phyloP scores from a whole-genome alignment of 2,888 invertebrate genomes.

The Volucella bombylans region DNA sequence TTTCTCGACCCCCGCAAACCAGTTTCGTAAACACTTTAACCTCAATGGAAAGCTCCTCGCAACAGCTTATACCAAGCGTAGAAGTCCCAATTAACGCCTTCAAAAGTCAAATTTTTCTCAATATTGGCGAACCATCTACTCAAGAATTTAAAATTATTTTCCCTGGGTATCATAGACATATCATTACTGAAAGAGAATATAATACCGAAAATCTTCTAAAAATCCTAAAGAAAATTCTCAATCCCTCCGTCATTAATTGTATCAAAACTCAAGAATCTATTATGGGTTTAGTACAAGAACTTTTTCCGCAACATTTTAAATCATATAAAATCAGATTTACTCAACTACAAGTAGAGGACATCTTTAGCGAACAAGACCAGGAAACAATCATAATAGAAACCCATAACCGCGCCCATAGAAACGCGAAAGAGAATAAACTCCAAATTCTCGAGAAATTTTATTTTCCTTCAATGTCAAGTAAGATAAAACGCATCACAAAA shows the following conservation, averaged over 20 bases:
- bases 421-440: constrained; percentile 5
- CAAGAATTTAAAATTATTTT: constrained; percentile 18
- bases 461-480: constrained; percentile 19
- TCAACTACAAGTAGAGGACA: constrained; percentile 4
- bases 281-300: constrained; percentile 10
- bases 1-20: constrained; percentile 4
- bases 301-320: not conserved
- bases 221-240: constrained; percentile 19
- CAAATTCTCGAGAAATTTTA: constrained; percentile 47
- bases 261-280: constrained; percentile 6
- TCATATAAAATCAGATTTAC: constrained; percentile 3
- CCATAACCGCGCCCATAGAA: constrained; percentile 13
- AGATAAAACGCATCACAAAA: constrained; percentile 9
- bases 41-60: not conserved
- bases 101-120: constrained; percentile 16
- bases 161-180: constrained; percentile 21
- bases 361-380: not conserved
- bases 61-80: too few species aligned
- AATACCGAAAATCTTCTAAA: constrained; percentile 1
- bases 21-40: not conserved
- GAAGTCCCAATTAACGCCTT: not conserved
- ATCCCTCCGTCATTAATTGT: constrained; percentile 1
- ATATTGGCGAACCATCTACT: constrained; percentile 9
- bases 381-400: constrained; percentile 17
- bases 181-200: constrained; percentile 9